A percentile compares a stretch with the other conserved stretches of the same genome.
Evolutionary conservation across 2,113 vertebrate species (phyloP).

Genomic region (Struthio camelus): DNA sequence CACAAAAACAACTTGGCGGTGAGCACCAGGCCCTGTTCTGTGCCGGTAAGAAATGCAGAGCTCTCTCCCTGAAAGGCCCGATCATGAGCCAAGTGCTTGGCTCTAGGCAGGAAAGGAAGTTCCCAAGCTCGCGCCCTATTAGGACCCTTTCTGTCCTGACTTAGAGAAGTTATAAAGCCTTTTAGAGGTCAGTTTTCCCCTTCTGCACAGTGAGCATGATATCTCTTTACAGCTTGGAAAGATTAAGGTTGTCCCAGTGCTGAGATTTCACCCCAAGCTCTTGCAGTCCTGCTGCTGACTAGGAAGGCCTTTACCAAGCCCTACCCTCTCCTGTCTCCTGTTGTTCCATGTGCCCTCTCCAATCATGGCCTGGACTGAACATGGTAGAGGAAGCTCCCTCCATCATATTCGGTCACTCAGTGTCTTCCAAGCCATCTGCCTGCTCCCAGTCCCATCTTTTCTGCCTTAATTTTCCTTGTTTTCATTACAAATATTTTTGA

Average conservation of each 20-base stretch:
- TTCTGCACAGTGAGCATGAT: neutral
- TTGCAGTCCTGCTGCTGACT: no score
- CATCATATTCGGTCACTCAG: neutral
- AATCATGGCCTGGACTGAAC: neutral
- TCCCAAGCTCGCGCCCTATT: neutral
- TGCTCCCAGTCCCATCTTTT: neutral
- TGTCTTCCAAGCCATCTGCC: neutral
- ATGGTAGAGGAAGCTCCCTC: neutral
- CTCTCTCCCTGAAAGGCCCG: neutral
- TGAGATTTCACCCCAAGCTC: no score
- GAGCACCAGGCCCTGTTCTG: neutral
- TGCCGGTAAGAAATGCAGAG: neutral
- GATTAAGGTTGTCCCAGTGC: neutral
- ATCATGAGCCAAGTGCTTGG: neutral
- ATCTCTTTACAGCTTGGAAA: neutral
- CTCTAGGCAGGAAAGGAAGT: neutral
- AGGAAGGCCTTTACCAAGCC: neutral
- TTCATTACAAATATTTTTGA: neutral
- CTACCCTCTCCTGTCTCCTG: neutral
- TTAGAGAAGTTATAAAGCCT: neutral
- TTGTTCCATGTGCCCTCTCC: neutral
- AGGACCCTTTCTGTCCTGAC: neutral
- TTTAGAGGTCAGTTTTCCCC: neutral
- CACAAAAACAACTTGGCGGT: neutral
- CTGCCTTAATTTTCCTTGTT: neutral